A percentile compares a stretch with the other conserved stretches of the same genome.
phyloP scores from a whole-genome alignment of 53 echinoderm and acorn worm species.

The Crossaster papposus region DNA sequence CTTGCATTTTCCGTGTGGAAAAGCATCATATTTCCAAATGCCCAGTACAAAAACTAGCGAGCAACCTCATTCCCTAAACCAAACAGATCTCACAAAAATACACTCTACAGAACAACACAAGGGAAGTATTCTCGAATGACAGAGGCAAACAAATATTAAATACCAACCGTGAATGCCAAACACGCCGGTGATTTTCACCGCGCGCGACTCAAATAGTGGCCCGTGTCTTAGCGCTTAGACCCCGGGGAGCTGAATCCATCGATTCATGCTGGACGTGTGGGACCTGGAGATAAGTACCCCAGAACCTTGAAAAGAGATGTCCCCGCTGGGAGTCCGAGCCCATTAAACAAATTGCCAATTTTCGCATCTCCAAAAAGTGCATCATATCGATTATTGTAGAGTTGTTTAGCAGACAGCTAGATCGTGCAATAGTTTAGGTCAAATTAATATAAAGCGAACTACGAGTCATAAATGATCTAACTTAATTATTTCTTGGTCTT shows the following conservation, averaged over 20 bases:
- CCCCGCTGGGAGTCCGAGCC: background rate
- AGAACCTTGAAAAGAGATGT: background rate
- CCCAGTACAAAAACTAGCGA: background rate
- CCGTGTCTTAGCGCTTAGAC: background rate
- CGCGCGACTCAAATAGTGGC: background rate
- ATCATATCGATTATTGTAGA: background rate
- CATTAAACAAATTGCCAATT: constrained; percentile 16
- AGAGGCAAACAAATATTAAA: background rate
- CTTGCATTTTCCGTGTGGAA: background rate
- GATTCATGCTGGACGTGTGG: background rate
- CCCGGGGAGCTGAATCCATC: background rate
- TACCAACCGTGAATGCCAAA: background rate
- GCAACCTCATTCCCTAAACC: background rate
- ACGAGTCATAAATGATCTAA: background rate
- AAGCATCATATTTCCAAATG: background rate
- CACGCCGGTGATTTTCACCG: background rate
- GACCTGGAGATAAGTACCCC: background rate
- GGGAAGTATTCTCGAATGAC: background rate
- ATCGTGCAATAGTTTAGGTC: background rate
- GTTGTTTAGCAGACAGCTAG: background rate
- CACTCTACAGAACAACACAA: background rate
- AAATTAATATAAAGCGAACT: background rate
- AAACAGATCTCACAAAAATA: background rate
- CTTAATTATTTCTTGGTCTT: background rate
- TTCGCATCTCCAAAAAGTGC: background rate